Base-by-base conservation (phyloP, 2,797 vertebrate species). In the Hydrocynus forskahlii region DNA sequence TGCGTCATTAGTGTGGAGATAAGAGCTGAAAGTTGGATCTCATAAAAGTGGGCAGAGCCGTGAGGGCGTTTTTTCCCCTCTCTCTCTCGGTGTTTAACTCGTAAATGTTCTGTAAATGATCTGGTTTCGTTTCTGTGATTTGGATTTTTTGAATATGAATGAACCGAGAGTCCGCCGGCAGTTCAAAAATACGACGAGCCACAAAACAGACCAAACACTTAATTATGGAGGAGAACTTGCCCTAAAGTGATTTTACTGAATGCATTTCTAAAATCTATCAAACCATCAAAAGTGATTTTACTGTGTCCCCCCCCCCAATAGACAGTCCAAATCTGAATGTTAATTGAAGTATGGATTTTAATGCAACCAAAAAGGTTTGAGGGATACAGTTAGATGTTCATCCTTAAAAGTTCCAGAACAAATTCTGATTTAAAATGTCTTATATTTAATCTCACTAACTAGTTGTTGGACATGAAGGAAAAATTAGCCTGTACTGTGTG, bases 1-100 rank as follows among this genome's bases (percentile, higher is more conserved):
- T 54, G 75, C 48, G 69, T 59, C 76, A 78, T 40, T 35, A 48
- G 70, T 29, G 73, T 62, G 70, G 76, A 82, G 81, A 82, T 82
- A 82, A 82, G 81, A 78, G 59, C 48, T 78, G 60, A 82, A 67
- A 12, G 43, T 17, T 52, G 54, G 75, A 23, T 67, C 40, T 64
- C 76, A 73, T 78, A 68, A 74, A 82, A 82, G 10, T 67, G 38
- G 59, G 38, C 81, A 78, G 8, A 50, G 40, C 63, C 68, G 40
- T 67, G 54, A 72, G 5, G 12, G 48, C 21, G 7, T 38, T 59
- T 72, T 72, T 3, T 3, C 29, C 48, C 10, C 35, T 5, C 35
- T 35, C 35, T 35, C 7, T 66, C 2, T 59, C n/a, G 13, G 19
- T 70, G 38, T 68, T 25, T 13, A 1, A 43, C 21, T 21, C 25